Evolutionary conservation across 2,888 invertebrate species (phyloP).

Genomic region (Drosophila subsilvestris): DNA sequence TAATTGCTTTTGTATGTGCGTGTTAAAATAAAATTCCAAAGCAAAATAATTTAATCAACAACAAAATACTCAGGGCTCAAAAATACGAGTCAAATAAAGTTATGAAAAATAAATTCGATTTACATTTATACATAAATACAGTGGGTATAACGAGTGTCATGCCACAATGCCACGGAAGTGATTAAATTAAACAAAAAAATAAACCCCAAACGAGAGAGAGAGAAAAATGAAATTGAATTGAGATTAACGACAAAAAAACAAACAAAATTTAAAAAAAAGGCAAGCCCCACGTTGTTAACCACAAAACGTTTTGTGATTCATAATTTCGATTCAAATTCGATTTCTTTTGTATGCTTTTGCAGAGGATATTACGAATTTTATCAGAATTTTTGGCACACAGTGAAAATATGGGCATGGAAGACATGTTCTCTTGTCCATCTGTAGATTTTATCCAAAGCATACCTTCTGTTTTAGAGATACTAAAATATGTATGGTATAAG

Average conservation of each 20-base stretch:
- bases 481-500: no score
- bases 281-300: slow-evolving; percentile 32
- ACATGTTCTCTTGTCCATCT: no score
- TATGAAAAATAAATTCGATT: slow-evolving; percentile 1
- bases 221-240: slow-evolving; percentile 43
- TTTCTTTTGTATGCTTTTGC: slow-evolving; percentile 13
- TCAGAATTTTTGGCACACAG: slow-evolving; percentile 4
- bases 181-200: slow-evolving; percentile 37
- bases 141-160: slow-evolving; percentile 6
- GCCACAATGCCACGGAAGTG: slow-evolving; percentile 41
- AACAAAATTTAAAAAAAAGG: slow-evolving; percentile 14
- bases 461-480: neutral
- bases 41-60: slow-evolving; percentile 37
- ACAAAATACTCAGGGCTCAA: slow-evolving; percentile 13
- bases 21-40: slow-evolving; percentile 13
- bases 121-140: slow-evolving; percentile 1
- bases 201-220: slow-evolving; percentile 2
- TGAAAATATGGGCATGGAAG: no score
- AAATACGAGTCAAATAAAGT: slow-evolving; percentile 14
- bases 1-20: neutral
- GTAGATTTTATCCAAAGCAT: no score
- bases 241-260: slow-evolving; percentile 28
- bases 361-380: neutral
- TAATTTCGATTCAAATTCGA: slow-evolving; percentile 46
- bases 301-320: slow-evolving; percentile 59